Evolutionary conservation across 2,888 invertebrate species (phyloP).

Genomic region (Pristionchus entomophagus): DNA sequence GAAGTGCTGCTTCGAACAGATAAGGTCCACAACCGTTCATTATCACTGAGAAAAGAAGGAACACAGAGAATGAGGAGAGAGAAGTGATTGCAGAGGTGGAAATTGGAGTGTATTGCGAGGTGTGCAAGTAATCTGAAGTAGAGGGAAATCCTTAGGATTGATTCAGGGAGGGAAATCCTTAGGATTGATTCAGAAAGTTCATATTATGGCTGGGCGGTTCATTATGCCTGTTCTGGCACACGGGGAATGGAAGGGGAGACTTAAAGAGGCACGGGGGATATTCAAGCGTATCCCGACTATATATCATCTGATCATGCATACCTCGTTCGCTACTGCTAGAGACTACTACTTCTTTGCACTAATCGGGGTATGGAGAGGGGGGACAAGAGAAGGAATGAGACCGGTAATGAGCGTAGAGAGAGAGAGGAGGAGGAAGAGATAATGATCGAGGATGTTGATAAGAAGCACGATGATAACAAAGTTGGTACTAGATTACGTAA

Average conservation of each 20-base stretch:
- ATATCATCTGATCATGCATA: not conserved
- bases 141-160: not conserved
- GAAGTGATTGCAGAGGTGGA: slow-evolving; percentile 3
- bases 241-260: not conserved
- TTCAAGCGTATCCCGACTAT: not conserved
- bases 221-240: slow-evolving; percentile 17
- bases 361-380: not conserved
- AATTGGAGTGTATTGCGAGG: not conserved
- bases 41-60: slow-evolving; percentile 11
- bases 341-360: slow-evolving; percentile 27
- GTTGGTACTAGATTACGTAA: slow-evolving; percentile 25
- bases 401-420: slow-evolving; percentile 30
- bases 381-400: not conserved
- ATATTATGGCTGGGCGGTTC: slow-evolving; percentile 7
- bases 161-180: not conserved
- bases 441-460: not conserved
- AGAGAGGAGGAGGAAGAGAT: not conserved
- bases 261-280: not conserved
- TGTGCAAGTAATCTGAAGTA: not conserved
- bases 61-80: not conserved
- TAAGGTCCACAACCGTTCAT: slow-evolving; percentile 22
- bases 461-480: slow-evolving; percentile 15
- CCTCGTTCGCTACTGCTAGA: not conserved
- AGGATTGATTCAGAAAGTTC: too few relatives aligned
- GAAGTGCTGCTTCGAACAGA: too few relatives aligned